Evolutionary conservation across 1,140 invertebrate genomes (phyloP), one percentile per base, ranked within the genome.

Genomic region (Zaprionus inermis): DNA sequence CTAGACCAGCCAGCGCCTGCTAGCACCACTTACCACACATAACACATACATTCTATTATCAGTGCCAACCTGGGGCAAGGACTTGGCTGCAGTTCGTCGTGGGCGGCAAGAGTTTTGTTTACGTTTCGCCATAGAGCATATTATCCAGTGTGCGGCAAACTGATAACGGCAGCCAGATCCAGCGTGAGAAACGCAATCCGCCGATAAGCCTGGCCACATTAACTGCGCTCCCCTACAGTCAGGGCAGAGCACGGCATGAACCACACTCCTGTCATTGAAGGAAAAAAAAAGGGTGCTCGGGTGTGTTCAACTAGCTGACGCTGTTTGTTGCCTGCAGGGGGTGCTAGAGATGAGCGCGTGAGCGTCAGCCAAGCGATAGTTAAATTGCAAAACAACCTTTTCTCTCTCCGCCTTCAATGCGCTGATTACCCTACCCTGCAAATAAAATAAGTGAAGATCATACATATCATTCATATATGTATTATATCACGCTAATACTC

Each of bases 171-270:
- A 38, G 9, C 41, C 72, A 67, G 72, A 86, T 72, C 65, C 67
- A 84, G 63, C 83, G 83, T 88, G 83, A 88, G 83, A 88, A 88
- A 78, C 77, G 28, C 83, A 88, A 89, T 89, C 80, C 84, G 83
- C 78, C 60, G 77, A 83, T 88, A 83, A 89, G 79, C 69, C 41
- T 12, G 20, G 32, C 55, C 61, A 54, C 58, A 82, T 63, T 73
- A 46, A 9, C 41, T n/a, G 14, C 16, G 18, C 16, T 55, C 22
- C 51, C 63, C 41, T 24, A 67, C 65, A 49, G 34, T 24, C 14
- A 24, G 60, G 16, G 24, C 24, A 28, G 5, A 28, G 24, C 24
- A 28, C 24, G 24, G 36, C 36, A 38, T 49, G 9, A 2, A 18
- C 7, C 6, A 16, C 6, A 6, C 38, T 49, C 20, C 18, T 49